phyloP scores from a whole-genome alignment of 2,113 vertebrate species.

The Cebus imitator region DNA sequence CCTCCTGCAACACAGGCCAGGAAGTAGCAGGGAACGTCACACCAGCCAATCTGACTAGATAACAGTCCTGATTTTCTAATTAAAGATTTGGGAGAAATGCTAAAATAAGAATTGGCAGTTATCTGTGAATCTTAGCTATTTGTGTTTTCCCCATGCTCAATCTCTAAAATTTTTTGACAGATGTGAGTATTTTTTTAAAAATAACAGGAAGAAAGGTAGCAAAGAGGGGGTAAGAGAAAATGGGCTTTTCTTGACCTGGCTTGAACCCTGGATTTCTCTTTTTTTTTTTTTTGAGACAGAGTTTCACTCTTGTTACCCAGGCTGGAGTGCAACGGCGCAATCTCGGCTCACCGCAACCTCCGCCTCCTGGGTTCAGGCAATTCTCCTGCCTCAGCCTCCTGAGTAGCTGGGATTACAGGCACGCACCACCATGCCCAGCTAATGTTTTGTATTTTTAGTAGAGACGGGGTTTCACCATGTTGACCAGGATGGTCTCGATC shows the following conservation, averaged over 20 bases:
- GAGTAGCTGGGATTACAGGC: too few relatives aligned
- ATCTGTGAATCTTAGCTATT: conserved; percentile 32
- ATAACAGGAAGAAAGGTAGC: background rate
- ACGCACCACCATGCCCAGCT: too few relatives aligned
- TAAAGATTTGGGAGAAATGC: conserved; percentile 32
- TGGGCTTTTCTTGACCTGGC: background rate
- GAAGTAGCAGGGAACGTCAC: background rate
- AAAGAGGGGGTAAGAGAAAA: background rate
- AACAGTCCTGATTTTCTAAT: conserved; percentile 42
- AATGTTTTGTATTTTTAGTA: too few relatives aligned
- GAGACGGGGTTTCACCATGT: too few relatives aligned
- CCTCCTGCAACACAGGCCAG: background rate
- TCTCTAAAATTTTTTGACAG: background rate
- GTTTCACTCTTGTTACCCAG: too few relatives aligned
- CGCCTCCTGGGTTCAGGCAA: too few relatives aligned
- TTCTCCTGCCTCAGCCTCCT: too few relatives aligned
- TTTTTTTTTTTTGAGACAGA: background rate
- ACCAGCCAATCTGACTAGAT: background rate
- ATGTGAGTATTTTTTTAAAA: background rate
- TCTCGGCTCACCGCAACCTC: too few relatives aligned
- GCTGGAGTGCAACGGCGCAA: too few relatives aligned
- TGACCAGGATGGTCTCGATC: too few relatives aligned
- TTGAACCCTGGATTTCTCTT: background rate
- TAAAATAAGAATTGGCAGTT: conserved; percentile 42
- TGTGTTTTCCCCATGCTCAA: background rate